phyloP scores from a whole-genome alignment of 1,140 invertebrate genomes.

The Drosophila serrata region DNA sequence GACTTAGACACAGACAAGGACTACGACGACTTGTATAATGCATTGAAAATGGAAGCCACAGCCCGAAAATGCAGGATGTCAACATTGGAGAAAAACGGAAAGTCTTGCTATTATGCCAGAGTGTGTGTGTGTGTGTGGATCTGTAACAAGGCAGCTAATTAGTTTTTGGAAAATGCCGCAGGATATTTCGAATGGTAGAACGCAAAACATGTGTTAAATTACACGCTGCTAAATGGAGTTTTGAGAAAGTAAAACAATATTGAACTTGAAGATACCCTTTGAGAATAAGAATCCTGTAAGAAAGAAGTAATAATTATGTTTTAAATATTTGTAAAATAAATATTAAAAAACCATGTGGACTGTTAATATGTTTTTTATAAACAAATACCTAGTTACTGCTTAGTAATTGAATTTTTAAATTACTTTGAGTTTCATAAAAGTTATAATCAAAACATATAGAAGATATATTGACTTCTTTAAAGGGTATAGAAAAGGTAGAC shows the following conservation, averaged over 20 bases:
- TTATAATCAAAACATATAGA: too few species aligned
- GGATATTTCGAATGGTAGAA: slow-evolving; percentile 65
- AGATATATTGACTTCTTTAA: not conserved
- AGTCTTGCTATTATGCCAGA: slow-evolving; percentile 35
- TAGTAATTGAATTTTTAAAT: not conserved
- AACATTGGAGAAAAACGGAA: slow-evolving; percentile 36
- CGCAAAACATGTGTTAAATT: slow-evolving; percentile 75
- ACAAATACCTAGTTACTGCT: too few species aligned
- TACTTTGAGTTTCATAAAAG: too few species aligned
- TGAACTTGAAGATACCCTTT: not conserved
- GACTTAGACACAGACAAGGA: not conserved
- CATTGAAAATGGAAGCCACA: slow-evolving; percentile 36
- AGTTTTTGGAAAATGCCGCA: slow-evolving; percentile 75
- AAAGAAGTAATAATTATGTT: too few species aligned
- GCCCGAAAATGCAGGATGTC: slow-evolving; percentile 31
- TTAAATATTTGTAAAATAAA: not conserved
- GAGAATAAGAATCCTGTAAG: rapidly evolving
- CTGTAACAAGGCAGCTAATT: slow-evolving; percentile 68
- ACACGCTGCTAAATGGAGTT: slow-evolving; percentile 24
- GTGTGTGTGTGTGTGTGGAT: slow-evolving; percentile 3
- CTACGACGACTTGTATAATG: slow-evolving; percentile 21
- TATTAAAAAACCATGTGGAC: too few species aligned
- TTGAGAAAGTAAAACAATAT: not conserved
- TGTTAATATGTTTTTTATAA: too few species aligned
- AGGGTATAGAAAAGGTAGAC: not conserved